Conservation (phyloP, 2,888 invertebrate species). For the Netelia inedita region DNA sequence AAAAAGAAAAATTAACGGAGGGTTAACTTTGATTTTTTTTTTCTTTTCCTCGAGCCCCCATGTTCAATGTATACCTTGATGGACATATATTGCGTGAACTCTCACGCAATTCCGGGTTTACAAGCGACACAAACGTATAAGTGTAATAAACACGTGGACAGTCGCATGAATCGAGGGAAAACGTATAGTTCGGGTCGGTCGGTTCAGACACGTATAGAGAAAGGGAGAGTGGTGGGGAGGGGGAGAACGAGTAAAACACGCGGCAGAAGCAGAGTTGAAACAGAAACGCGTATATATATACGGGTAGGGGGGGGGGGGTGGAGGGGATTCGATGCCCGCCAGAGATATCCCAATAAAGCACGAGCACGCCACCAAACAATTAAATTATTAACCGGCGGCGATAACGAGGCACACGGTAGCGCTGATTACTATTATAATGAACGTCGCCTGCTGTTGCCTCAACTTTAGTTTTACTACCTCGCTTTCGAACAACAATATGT, state of each 20-base stretch:
- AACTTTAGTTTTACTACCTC: constrained; percentile 56
- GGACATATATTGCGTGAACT: constrained; percentile 19
- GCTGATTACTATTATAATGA: constrained; percentile 82
- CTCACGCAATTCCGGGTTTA: constrained; percentile 44
- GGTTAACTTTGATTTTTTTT: constrained; percentile 36
- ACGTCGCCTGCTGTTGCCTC: constrained; percentile 66
- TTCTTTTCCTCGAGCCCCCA: neutral
- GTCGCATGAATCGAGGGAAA: constrained; percentile 46
- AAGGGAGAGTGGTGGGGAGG: constrained; percentile 11
- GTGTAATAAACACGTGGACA: constrained; percentile 57
- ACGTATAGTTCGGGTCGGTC: constrained; percentile 52
- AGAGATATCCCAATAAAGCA: constrained; percentile 83
- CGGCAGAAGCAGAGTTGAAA: constrained; percentile 45
- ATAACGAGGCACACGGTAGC: constrained; percentile 81
- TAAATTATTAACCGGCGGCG: constrained; percentile 84
- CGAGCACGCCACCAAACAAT: constrained; percentile 84
- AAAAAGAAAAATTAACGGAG: constrained; percentile 1
- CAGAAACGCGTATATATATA: neutral
- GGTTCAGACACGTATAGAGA: constrained; percentile 32
- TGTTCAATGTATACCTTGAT: neutral
- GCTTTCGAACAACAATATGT: neutral
- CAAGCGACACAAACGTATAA: constrained; percentile 35
- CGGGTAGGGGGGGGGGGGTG: neutral
- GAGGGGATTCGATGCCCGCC: constrained; percentile 76
- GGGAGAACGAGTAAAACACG: constrained; percentile 41